A percentile compares a stretch with the other conserved stretches of the same genome.
Conservation (phyloP, 2,113 vertebrate species). For the Camelus bactrianus region DNA sequence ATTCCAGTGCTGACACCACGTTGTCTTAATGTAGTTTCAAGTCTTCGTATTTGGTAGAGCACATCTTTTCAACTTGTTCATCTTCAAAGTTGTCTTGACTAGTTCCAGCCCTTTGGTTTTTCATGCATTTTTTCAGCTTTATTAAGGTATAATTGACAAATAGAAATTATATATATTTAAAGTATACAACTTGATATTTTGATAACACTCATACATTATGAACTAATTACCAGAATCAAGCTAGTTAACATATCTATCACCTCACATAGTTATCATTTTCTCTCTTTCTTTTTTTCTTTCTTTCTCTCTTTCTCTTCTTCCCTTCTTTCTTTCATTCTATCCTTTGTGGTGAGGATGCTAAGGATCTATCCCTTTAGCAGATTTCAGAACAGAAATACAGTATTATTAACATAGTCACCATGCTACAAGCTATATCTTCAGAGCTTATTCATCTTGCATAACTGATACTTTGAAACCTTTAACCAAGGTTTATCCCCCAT, state of each 20-base stretch:
- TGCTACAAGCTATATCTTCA: neutral
- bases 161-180: neutral
- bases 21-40: neutral
- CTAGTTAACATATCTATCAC: neutral
- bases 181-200: neutral
- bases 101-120: neutral
- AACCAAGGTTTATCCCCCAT: neutral
- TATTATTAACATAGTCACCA: neutral
- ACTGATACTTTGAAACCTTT: neutral
- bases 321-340: neutral
- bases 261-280: neutral
- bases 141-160: neutral
- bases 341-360: neutral
- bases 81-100: constrained; percentile 5
- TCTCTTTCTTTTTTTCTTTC: neutral
- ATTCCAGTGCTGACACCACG: neutral
- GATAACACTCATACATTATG: neutral
- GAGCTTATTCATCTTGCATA: neutral
- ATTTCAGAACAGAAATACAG: neutral
- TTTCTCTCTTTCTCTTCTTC: neutral
- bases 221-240: neutral
- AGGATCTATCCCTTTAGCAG: neutral
- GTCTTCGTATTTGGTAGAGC: neutral
- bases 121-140: neutral
- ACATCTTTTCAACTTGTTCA: neutral